A percentile compares a stretch with the other conserved stretches of the same genome.
These are phyloP conservation scores for Pandemis heparana DNA, from an alignment of 2,888 invertebrate genomes.

Conservation along the genomic window DNA sequence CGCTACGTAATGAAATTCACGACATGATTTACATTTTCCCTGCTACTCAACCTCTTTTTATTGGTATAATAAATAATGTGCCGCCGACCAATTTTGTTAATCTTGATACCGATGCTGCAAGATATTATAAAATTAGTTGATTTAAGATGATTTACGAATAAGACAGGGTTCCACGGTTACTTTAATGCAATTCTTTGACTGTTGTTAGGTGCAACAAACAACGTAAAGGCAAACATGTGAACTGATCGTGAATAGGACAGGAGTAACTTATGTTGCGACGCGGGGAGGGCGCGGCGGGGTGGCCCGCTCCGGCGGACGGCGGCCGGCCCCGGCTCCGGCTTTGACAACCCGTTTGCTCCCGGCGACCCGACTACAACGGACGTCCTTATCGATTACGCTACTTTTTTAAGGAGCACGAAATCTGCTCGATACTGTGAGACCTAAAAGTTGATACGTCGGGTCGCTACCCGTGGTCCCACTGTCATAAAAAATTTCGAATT, in stretches of 20 bases:
- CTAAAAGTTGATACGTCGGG: no score
- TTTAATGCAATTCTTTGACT: not conserved
- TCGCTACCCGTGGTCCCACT: no score
- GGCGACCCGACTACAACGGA: constrained; percentile 17
- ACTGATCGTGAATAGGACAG: not conserved
- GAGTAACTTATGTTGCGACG: not conserved
- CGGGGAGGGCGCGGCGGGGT: not conserved
- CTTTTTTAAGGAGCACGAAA: constrained; percentile 2
- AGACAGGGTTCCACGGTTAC: no score
- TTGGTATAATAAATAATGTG: constrained; percentile 11
- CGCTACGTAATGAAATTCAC: constrained; percentile 18
- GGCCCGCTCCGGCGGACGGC: constrained; percentile 11
- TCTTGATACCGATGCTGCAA: not conserved
- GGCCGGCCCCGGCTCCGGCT: constrained; percentile 24
- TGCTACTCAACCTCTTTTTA: constrained; percentile 15
- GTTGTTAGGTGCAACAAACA: not conserved
- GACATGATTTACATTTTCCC: constrained; percentile 15
- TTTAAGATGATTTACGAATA: not conserved
- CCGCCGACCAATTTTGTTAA: constrained; percentile 9
- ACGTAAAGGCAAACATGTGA: not conserved
- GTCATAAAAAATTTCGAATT: no score
- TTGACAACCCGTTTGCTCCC: constrained; percentile 16
- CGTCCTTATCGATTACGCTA: constrained; percentile 7
- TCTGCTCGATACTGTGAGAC: not conserved
- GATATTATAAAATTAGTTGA: not conserved